Evolutionary conservation across 2,888 invertebrate genomes (phyloP).

Genomic region (Sphaeridia pumilis): DNA sequence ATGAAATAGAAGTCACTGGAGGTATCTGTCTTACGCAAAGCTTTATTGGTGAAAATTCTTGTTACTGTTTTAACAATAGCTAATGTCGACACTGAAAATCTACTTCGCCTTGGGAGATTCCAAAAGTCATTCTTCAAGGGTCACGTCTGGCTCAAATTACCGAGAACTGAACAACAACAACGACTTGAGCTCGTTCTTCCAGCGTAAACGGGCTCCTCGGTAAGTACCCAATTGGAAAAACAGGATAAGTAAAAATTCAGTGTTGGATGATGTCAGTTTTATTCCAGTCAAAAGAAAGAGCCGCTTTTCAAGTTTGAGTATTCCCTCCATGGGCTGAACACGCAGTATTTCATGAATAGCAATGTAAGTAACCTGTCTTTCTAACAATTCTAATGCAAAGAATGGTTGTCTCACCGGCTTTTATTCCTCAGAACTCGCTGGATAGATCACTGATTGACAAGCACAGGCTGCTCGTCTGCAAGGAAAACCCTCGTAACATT

Average conservation of each 20-base stretch:
- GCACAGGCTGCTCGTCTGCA: conserved; percentile 59
- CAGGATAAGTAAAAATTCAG: not conserved
- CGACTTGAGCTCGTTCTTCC: conserved; percentile 43
- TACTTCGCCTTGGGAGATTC: conserved; percentile 36
- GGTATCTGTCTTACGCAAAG: not conserved
- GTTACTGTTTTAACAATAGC: conserved; percentile 44
- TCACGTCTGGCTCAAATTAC: conserved; percentile 21
- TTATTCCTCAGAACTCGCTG: conserved; percentile 20
- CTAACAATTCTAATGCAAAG: not conserved
- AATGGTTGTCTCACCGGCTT: not conserved
- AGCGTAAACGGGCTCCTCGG: conserved; percentile 41
- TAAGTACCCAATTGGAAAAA: conserved; percentile 14
- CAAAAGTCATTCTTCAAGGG: conserved; percentile 25
- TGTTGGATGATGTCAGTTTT: conserved; percentile 9
- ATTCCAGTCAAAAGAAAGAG: conserved; percentile 41
- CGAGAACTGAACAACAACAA: conserved; percentile 37
- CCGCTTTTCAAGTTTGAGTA: conserved; percentile 60
- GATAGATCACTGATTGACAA: conserved; percentile 30
- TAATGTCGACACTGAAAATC: conserved; percentile 66
- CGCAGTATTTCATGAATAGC: conserved; percentile 46
- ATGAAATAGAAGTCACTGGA: conserved; percentile 3
- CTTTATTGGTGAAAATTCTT: conserved; percentile 6
- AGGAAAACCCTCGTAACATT: conserved; percentile 59
- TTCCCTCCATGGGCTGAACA: conserved; percentile 48
- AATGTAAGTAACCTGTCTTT: conserved; percentile 37